phyloP scores from a whole-genome alignment of 1,140 invertebrate genomes.

The Apis laboriosa region DNA sequence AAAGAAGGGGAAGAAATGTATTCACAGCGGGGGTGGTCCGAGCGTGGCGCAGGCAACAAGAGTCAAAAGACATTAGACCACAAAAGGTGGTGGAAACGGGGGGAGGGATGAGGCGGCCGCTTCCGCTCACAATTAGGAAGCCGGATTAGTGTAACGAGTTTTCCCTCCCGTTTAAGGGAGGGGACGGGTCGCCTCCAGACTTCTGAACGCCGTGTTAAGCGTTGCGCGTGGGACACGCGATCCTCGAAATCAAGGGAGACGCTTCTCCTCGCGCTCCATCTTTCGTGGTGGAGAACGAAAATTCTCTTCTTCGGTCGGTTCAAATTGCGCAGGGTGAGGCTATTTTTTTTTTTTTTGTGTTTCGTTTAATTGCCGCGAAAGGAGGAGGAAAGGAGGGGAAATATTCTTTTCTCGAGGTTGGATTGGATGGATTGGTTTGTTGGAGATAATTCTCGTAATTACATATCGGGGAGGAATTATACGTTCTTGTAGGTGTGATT shows the following conservation, averaged over 20 bases:
- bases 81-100: slow-evolving; percentile 44
- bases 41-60: slow-evolving; percentile 43
- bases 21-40: slow-evolving; percentile 54
- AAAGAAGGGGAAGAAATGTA: slow-evolving; percentile 38
- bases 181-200: slow-evolving; percentile 23
- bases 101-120: background rate
- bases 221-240: background rate
- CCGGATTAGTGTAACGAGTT: slow-evolving; percentile 63
- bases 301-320: no score
- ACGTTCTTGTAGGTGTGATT: no score
- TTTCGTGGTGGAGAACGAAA: no score
- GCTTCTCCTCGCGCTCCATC: background rate
- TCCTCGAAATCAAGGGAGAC: slow-evolving; percentile 1
- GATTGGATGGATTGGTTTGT: no score
- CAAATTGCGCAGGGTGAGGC: no score
- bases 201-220: slow-evolving; percentile 12
- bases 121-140: slow-evolving; percentile 62
- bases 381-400: no score
- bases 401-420: no score
- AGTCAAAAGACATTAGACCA: slow-evolving; percentile 61
- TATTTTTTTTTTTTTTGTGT: no score
- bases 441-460: no score
- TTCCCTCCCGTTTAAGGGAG: slow-evolving; percentile 43
- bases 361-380: no score
- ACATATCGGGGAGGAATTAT: no score